These are phyloP conservation scores for Schizopygopsis malacanthus DNA, from an alignment of 2,797 vertebrate species.

Conservation along the genomic window DNA sequence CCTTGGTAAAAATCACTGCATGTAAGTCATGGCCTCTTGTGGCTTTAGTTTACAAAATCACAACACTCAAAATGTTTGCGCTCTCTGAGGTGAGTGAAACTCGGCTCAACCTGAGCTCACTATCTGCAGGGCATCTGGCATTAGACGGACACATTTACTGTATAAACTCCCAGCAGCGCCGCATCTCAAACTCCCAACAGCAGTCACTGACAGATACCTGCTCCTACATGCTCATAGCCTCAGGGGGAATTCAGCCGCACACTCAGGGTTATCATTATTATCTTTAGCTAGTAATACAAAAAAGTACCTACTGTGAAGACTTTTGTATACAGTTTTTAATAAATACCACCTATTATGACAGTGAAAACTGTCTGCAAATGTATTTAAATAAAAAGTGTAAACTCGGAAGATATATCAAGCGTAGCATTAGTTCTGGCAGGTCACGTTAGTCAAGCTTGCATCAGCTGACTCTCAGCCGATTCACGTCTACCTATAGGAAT, in stretches of 20 bases:
- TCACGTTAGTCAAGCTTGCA: too few relatives aligned
- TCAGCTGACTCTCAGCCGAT: too few relatives aligned
- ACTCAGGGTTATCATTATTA: not conserved
- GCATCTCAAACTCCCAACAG: not conserved
- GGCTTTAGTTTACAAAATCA: not conserved
- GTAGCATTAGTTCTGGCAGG: too few relatives aligned
- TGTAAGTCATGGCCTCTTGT: not conserved
- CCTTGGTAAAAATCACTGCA: not conserved
- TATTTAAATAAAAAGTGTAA: not conserved
- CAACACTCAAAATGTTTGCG: not conserved
- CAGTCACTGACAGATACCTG: conserved; percentile 20
- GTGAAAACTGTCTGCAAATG: not conserved
- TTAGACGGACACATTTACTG: conserved; percentile 1
- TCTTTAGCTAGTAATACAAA: not conserved
- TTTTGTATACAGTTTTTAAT: not conserved
- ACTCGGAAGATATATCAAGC: not conserved
- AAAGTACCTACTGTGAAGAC: not conserved
- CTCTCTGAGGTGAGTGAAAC: not conserved
- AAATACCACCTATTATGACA: not conserved
- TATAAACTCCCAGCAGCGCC: conserved; percentile 9
- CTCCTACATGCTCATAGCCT: not conserved
- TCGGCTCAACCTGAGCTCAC: not conserved
- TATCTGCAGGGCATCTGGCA: conserved; percentile 37
- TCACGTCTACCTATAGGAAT: too few relatives aligned
- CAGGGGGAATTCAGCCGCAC: not conserved